Percentiles rank a stretch among this genome's conserved stretches.
Evolutionary conservation across 2,113 vertebrate species (phyloP).

Genomic region (Phrynocephalus versicolor): DNA sequence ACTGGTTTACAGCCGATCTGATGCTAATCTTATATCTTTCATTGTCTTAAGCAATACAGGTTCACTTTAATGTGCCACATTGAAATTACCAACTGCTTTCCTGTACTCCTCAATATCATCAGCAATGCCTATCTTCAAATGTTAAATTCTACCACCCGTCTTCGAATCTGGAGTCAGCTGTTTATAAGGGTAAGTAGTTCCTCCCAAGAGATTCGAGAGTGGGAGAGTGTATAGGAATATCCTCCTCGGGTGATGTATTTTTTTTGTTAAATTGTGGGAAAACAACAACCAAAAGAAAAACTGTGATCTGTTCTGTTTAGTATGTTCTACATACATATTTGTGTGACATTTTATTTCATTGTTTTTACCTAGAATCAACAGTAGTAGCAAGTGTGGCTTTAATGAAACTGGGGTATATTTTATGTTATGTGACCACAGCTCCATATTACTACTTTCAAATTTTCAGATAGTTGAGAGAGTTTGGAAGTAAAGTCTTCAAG

Average conservation of each 20-base stretch:
- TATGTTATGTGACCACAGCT: too few species aligned
- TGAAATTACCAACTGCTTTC: slow-evolving; percentile 82
- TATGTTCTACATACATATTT: not conserved
- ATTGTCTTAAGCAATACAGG: slow-evolving; percentile 71
- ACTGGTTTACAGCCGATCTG: not conserved
- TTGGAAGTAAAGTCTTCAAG: too few species aligned
- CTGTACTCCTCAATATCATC: slow-evolving; percentile 81
- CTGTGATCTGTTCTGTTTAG: not conserved
- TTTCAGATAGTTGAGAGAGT: too few species aligned
- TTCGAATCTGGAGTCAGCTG: slow-evolving; percentile 80
- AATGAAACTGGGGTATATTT: too few species aligned
- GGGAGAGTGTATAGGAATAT: not conserved
- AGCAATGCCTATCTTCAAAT: slow-evolving; percentile 83
- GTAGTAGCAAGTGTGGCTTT: not conserved
- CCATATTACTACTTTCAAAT: too few species aligned
- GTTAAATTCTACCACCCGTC: slow-evolving; percentile 65
- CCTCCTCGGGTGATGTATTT: too few species aligned
- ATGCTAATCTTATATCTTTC: not conserved
- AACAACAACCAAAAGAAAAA: not conserved
- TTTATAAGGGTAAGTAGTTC: slow-evolving; percentile 45
- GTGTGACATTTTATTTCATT: not conserved
- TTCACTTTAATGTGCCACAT: slow-evolving; percentile 82
- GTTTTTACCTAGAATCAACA: not conserved
- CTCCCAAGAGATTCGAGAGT: too few species aligned
- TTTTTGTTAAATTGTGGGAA: not conserved